Conservation (phyloP, 2,113 vertebrate genomes). For the Dascyllus trimaculatus region DNA sequence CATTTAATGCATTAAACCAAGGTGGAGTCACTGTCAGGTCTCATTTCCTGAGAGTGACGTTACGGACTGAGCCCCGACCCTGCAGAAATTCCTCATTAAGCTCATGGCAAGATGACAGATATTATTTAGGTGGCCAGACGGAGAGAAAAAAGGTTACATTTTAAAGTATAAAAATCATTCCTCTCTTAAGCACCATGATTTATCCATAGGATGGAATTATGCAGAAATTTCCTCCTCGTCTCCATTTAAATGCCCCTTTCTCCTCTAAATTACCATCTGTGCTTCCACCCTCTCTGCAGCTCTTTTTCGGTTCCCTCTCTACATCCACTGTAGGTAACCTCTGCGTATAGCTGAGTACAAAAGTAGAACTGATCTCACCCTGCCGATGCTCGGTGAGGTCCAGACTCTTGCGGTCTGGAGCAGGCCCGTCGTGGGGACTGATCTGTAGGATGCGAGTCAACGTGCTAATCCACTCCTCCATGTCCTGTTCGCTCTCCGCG, state of each 20-base stretch:
- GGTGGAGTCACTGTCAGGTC: slow-evolving; percentile 49
- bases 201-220: slow-evolving; percentile 47
- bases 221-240: slow-evolving; percentile 1
- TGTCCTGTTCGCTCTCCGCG: slow-evolving; percentile 96
- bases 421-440: slow-evolving; percentile 90
- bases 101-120: slow-evolving; percentile 16
- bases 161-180: slow-evolving; percentile 33
- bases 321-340: not conserved
- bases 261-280: slow-evolving; percentile 23
- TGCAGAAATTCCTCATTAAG: slow-evolving; percentile 22
- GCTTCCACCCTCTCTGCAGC: not conserved
- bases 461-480: slow-evolving; percentile 98
- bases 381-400: slow-evolving; percentile 93
- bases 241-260: slow-evolving; percentile 22
- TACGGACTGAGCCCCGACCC: not conserved
- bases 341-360: not conserved
- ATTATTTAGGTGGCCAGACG: slow-evolving; percentile 19
- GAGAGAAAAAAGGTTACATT: slow-evolving; percentile 29
- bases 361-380: slow-evolving; percentile 82
- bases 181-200: slow-evolving; percentile 32
- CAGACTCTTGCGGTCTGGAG: slow-evolving; percentile 91
- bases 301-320: not conserved
- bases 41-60: slow-evolving; percentile 52
- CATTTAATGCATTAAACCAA: slow-evolving; percentile 27
- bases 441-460: slow-evolving; percentile 97